Percentiles rank a stretch among this genome's conserved stretches.
Conservation (phyloP, 2,113 vertebrate genomes). For the Bettongia penicillata region DNA sequence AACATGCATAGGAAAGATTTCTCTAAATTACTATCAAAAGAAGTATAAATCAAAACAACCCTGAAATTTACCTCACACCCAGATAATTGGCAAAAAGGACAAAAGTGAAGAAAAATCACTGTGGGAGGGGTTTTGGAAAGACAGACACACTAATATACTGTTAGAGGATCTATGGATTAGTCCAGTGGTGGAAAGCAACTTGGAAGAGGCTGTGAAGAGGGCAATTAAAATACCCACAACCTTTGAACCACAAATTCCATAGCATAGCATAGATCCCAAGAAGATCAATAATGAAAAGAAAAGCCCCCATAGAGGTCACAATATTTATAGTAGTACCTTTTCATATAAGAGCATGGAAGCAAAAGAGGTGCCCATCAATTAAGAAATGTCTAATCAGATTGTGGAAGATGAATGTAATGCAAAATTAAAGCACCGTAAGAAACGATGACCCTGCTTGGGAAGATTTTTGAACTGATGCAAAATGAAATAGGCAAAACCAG, state of each 20-base stretch:
- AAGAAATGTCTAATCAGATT: neutral
- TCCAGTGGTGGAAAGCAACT: neutral
- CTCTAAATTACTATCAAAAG: neutral
- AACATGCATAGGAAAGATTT: neutral
- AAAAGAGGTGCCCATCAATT: neutral
- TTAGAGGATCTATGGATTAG: neutral
- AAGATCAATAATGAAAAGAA: neutral
- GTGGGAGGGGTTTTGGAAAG: neutral
- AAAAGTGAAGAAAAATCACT: neutral
- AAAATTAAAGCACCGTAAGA: neutral
- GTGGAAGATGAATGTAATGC: neutral
- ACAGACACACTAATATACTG: neutral
- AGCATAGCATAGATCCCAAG: neutral
- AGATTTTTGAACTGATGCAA: neutral
- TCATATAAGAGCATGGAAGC: neutral
- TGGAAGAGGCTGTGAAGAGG: neutral
- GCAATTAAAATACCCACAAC: neutral
- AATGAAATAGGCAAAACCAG: neutral
- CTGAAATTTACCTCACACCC: neutral
- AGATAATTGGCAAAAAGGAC: neutral
- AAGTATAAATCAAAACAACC: neutral
- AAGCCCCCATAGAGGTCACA: neutral
- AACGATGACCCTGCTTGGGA: neutral
- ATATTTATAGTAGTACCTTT: neutral
- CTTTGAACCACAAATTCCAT: neutral